Base-by-base conservation (phyloP, 2,888 invertebrate species). In the Stomorhina lunata region DNA sequence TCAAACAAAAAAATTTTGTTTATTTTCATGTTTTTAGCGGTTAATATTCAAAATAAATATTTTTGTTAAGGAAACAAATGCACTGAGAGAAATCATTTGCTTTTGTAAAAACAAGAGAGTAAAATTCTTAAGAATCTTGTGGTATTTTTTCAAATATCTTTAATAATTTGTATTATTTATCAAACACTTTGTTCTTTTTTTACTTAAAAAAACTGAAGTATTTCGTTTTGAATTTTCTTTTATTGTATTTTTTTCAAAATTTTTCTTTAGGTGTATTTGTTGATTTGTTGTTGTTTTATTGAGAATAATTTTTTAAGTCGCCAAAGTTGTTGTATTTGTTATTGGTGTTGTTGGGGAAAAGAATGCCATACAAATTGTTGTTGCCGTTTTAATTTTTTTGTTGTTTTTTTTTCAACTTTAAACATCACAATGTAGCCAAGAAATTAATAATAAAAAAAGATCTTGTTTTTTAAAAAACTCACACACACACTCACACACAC, bases 301-400 rank as follows among this genome's bases (percentile, higher is more conserved):
- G 12, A 37, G 12, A 37, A 37, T 43, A 43, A 43, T 71, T 68
- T 72, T 78, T 80, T 71, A 85, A 86, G 85, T 81, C 71, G 80
- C 78, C 76, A 83, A 81, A 75, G 85, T 87, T 84, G 84, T 81
- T 86, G 79, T 75, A 72, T 61, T 75, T 76, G 40, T 77, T 82
- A 73, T 81, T 81, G 80, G 89, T 89, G 89, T 89, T 89, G 88
- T 90, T 89, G 90, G 86, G 85, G 88, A 86, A 89, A 89, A 89
- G 89, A 90, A 89, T 89, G 89, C 85, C 86, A 88, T 88, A 86
- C 86, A 87, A 86, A 88, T 87, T 86, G 86, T 88, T 89, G 88
- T 86, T 85, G 85, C 80, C 72, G 78, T 68, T 75, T n/a, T 43
- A 75, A 61, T 73, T 80, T 81, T 77, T 66, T 69, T 76, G 45